Conservation (phyloP, 2,797 vertebrate genomes). For the Betta splendens region DNA sequence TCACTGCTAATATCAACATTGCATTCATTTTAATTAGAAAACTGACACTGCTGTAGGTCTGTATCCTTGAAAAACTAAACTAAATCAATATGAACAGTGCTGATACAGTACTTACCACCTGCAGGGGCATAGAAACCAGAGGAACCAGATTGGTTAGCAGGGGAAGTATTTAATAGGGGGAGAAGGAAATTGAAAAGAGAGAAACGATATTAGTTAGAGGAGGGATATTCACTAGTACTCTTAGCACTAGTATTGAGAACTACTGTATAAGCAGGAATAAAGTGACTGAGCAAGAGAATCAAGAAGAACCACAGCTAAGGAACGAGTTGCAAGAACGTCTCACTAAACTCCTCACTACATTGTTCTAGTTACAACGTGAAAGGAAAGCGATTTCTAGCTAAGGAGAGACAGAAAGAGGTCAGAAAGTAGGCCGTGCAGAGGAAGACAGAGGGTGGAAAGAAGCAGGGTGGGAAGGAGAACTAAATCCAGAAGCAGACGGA, state of each 20-base stretch:
- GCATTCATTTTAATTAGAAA: neutral
- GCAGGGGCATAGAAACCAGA: conserved; percentile 59
- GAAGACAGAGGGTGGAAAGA: conserved; percentile 12
- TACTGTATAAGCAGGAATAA: conserved; percentile 18
- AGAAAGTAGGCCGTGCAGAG: conserved; percentile 63
- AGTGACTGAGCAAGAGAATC: conserved; percentile 1
- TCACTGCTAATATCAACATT: neutral
- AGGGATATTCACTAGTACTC: conserved; percentile 31
- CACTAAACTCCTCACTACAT: conserved; percentile 29
- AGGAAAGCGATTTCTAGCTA: conserved; percentile 58
- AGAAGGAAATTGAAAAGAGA: conserved; percentile 53
- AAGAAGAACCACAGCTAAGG: conserved; percentile 20
- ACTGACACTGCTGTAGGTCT: neutral
- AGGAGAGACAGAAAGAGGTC: conserved; percentile 71
- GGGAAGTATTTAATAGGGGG: conserved; percentile 45
- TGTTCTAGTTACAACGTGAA: conserved; percentile 56
- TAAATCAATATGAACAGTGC: conserved; percentile 6
- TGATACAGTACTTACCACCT: conserved; percentile 80
- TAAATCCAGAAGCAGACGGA: conserved; percentile 8
- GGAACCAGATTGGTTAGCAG: conserved; percentile 63
- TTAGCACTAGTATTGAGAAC: no score
- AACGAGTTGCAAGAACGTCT: no score
- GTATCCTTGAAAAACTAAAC: neutral
- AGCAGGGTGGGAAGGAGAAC: conserved; percentile 2
- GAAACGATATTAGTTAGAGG: conserved; percentile 58